Evolutionary conservation across 2,113 vertebrate genomes (phyloP).

Genomic region (Xenopus laevis): DNA sequence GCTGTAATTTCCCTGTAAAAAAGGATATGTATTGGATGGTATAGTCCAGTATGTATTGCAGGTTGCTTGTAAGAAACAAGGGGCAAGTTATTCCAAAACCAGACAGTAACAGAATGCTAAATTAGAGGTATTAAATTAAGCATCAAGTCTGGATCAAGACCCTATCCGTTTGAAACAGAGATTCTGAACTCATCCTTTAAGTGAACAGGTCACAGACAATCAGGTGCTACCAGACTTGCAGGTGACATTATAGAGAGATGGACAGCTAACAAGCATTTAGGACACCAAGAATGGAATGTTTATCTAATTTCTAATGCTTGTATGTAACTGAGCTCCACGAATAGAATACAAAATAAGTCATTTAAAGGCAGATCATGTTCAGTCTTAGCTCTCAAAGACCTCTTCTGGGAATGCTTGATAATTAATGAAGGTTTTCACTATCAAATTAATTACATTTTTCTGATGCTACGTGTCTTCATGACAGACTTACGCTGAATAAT

Average conservation of each 20-base stretch:
- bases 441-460: slow-evolving; percentile 81
- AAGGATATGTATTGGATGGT: too few species aligned
- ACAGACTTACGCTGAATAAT: slow-evolving; percentile 68
- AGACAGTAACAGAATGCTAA: neutral
- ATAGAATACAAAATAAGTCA: slow-evolving; percentile 62
- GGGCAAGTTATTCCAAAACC: neutral
- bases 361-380: slow-evolving; percentile 75
- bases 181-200: neutral
- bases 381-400: slow-evolving; percentile 65
- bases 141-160: slow-evolving; percentile 6
- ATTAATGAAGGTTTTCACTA: slow-evolving; percentile 79
- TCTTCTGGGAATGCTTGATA: slow-evolving; percentile 77
- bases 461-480: slow-evolving; percentile 66
- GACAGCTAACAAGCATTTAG: slow-evolving; percentile 44
- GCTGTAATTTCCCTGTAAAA: too few species aligned
- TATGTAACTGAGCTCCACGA: slow-evolving; percentile 14
- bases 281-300: neutral
- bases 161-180: slow-evolving; percentile 6
- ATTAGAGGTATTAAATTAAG: neutral
- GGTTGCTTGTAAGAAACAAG: neutral
- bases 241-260: slow-evolving; percentile 57
- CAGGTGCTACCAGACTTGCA: slow-evolving; percentile 45
- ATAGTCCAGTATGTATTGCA: too few species aligned
- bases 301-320: slow-evolving; percentile 5
- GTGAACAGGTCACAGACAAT: slow-evolving; percentile 4